Evolutionary conservation across 2,113 vertebrate species (phyloP), one percentile per base, ranked within the genome.

Genomic region (Proteles cristata): DNA sequence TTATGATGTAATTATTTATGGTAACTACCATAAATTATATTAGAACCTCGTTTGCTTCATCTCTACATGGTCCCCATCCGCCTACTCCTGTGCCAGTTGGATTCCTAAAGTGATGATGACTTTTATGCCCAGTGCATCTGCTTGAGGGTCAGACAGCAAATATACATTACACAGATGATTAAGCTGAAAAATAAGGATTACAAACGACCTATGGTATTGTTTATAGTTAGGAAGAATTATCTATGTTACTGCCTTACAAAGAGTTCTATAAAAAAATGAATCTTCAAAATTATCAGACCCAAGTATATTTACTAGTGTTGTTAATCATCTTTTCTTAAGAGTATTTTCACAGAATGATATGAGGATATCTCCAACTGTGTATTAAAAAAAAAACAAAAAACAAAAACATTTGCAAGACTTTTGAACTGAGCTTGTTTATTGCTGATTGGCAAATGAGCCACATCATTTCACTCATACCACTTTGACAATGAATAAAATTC

Each of bases 21-120:
- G 55, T 55, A 80, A 31, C 83, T 93, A 31, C n/a, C 12, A 55
- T 85, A 81, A 35, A 69, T 58, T 68, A 43, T 63, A 10, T 71
- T 55, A 21, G 88, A 71, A 43, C 3, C 68, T 25, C 11, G 74
- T 35, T 7, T 90, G 55, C 0, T 25, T 86, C 19, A 11, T 93
- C 1, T 88, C 14, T 63, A 16, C 7, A 35, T 2, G 48, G 14
- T 25, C 11, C 8, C 2, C 6, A 10, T 26, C 10, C 17, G 1
- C 11, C 66, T 1, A 31, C 1, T 7, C 14, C 11, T 65, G 31
- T 82, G 85, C 19, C 55, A 26, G 17, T 84, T 68, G 11, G 9
- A 74, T 80, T 33, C n/a, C 8, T 43, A 61, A 7, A 90, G 79
- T 31, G 2, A 26, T 9, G 7, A 69, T 9, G 7, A 69, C 25